These are phyloP conservation scores for Aix galericulata DNA, from an alignment of 2,113 vertebrate species.

Conservation along the genomic window DNA sequence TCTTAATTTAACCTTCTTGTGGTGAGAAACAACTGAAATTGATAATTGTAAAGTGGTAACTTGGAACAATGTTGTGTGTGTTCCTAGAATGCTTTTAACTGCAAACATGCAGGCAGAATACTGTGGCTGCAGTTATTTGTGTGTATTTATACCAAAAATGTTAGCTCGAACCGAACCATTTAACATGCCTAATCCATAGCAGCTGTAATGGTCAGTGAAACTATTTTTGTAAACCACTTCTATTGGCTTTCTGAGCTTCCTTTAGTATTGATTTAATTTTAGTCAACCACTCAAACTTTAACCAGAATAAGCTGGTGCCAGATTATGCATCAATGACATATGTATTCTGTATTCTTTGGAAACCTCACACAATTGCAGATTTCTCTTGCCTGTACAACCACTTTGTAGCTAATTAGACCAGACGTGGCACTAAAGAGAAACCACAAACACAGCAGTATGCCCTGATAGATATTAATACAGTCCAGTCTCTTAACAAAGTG, in stretches of 20 bases:
- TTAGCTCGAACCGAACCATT: constrained; percentile 61
- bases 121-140: constrained; percentile 47
- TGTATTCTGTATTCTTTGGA: constrained; percentile 34
- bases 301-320: constrained; percentile 54
- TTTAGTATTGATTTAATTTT: constrained; percentile 58
- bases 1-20: neutral
- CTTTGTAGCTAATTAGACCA: constrained; percentile 73
- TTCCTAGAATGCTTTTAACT: constrained; percentile 47
- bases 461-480: constrained; percentile 58
- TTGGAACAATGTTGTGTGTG: neutral
- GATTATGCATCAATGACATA: constrained; percentile 56
- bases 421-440: constrained; percentile 69
- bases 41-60: neutral
- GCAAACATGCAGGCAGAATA: constrained; percentile 48
- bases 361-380: constrained; percentile 46
- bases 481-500: constrained; percentile 75
- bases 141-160: constrained; percentile 42
- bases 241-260: constrained; percentile 58
- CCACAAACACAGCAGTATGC: constrained; percentile 63
- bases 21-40: neutral
- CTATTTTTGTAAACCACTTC: constrained; percentile 70
- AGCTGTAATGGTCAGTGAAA: constrained; percentile 68
- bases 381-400: constrained; percentile 25
- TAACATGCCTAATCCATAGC: constrained; percentile 66
- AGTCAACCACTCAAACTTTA: constrained; percentile 23